Conservation (phyloP, 2,888 invertebrate genomes). For the Holacanthella duospinosa region DNA sequence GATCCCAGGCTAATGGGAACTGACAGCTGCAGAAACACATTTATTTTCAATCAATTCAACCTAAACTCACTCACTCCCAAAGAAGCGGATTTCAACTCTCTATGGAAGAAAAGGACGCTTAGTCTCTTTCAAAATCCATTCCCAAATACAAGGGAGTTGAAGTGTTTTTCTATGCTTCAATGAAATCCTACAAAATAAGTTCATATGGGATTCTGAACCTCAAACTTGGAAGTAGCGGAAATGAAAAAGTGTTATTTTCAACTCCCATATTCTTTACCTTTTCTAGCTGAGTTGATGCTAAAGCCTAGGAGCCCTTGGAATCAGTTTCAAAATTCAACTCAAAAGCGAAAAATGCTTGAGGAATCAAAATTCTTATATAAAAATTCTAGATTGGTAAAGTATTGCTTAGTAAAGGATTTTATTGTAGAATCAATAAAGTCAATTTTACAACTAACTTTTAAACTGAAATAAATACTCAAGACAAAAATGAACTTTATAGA, state of each 20-base stretch:
- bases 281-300: not conserved
- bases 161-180: not conserved
- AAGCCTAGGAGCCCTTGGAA: not conserved
- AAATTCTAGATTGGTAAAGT: no score
- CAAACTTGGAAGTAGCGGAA: not conserved
- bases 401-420: no score
- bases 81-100: not conserved
- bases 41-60: conserved; percentile 16
- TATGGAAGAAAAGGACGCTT: not conserved
- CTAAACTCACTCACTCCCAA: not conserved
- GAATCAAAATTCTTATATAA: no score
- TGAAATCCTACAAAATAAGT: not conserved
- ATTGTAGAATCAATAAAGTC: no score
- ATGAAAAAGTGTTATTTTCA: not conserved
- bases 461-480: no score
- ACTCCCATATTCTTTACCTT: no score
- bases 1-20: conserved; percentile 16
- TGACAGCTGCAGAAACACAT: conserved; percentile 26
- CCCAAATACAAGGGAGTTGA: not conserved
- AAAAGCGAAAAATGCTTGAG: no score
- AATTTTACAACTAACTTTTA: no score
- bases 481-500: no score
- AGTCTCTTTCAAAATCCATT: not conserved
- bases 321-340: not conserved
- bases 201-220: not conserved